phyloP scores from a whole-genome alignment of 2,113 vertebrate species.

The Corythoichthys haematopterus region DNA sequence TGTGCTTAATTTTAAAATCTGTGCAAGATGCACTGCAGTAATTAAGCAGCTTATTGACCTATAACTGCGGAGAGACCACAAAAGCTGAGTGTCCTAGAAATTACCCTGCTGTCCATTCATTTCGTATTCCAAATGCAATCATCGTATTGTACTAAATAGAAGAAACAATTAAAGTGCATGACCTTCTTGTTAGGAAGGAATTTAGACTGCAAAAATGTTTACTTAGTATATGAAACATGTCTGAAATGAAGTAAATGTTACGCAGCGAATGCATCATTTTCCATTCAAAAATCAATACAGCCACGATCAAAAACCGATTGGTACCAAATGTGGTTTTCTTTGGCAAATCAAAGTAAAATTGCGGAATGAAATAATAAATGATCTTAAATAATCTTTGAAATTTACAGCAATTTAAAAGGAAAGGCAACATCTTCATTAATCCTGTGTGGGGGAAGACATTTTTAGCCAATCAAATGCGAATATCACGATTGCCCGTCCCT shows the following conservation, averaged over 20 bases:
- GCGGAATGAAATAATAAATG: too few species aligned
- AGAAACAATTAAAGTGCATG: neutral
- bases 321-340: too few species aligned
- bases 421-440: too few species aligned
- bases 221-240: neutral
- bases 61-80: conserved; percentile 34
- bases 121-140: neutral
- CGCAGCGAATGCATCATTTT: too few species aligned
- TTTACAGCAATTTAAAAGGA: too few species aligned
- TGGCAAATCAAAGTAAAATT: too few species aligned
- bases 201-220: neutral
- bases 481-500: too few species aligned
- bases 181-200: neutral
- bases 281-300: too few species aligned
- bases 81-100: neutral
- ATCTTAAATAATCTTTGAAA: too few species aligned
- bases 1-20: conserved; percentile 35
- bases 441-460: too few species aligned
- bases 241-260: neutral
- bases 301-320: too few species aligned
- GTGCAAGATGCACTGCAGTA: conserved; percentile 59
- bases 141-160: neutral
- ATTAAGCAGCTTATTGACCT: conserved; percentile 70
- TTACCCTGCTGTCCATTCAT: neutral
- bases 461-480: too few species aligned